Evolutionary conservation across 2,113 vertebrate species (phyloP).

Genomic region (Amphiprion ocellaris): DNA sequence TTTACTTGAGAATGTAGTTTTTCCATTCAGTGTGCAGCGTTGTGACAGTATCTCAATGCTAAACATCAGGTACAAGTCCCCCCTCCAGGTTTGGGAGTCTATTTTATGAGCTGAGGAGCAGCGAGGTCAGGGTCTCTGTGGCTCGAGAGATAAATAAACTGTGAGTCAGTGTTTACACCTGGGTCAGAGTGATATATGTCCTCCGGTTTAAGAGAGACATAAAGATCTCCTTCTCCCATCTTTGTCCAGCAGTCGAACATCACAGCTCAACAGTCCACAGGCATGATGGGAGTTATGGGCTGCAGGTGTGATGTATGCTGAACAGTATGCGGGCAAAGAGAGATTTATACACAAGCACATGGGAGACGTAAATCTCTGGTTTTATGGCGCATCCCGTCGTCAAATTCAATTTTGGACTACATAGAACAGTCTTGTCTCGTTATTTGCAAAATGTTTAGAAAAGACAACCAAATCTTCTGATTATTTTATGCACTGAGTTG

Average conservation of each 20-base stretch:
- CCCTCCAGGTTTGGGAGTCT: constrained; percentile 50
- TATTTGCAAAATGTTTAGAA: neutral
- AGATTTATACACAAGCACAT: constrained; percentile 2
- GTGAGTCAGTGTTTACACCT: constrained; percentile 61
- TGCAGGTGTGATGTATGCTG: constrained; percentile 26
- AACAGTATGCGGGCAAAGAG: neutral
- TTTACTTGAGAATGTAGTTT: constrained; percentile 20
- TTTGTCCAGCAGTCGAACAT: constrained; percentile 41
- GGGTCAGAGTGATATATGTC: constrained; percentile 61
- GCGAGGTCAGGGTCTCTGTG: constrained; percentile 51
- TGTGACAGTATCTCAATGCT: constrained; percentile 48
- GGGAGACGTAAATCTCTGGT: neutral
- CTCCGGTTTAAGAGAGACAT: constrained; percentile 40
- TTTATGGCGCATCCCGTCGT: neutral
- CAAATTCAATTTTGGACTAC: neutral
- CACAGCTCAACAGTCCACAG: constrained; percentile 23
- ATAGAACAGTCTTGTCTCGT: neutral
- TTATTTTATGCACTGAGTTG: neutral
- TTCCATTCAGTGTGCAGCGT: neutral
- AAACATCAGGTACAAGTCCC: constrained; percentile 29
- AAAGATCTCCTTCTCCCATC: constrained; percentile 51
- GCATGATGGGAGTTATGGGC: constrained; percentile 30
- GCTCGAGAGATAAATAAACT: constrained; percentile 64
- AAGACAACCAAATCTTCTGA: neutral
- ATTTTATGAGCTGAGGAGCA: constrained; percentile 54